phyloP scores from a whole-genome alignment of 2,113 vertebrate genomes.

The Nematolebias whitei region DNA sequence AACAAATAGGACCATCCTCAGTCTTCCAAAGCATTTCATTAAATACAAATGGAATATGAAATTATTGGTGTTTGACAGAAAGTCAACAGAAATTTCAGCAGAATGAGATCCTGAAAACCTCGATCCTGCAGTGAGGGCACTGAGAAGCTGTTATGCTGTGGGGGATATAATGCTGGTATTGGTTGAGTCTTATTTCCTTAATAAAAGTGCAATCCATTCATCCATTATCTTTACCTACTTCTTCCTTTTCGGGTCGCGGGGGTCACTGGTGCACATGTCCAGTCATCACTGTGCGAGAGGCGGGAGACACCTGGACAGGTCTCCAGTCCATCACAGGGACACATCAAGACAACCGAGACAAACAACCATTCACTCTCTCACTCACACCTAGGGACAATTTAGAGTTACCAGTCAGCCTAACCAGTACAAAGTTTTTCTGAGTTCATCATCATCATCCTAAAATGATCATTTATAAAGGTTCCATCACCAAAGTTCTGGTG shows the following conservation, averaged over 20 bases:
- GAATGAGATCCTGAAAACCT: not conserved
- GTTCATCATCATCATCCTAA: not conserved
- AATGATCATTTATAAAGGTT: not conserved
- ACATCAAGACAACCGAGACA: too few species aligned
- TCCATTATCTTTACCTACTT: too few species aligned
- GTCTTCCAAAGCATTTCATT: not conserved
- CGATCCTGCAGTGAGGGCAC: not conserved
- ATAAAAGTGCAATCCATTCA: too few species aligned
- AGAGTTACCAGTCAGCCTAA: too few species aligned
- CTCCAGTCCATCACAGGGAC: too few species aligned
- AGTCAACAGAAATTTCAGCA: slow-evolving; percentile 1
- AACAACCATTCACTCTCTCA: too few species aligned
- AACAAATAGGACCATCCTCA: not conserved
- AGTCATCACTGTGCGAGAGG: too few species aligned
- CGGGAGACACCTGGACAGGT: too few species aligned
- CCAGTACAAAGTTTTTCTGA: not conserved
- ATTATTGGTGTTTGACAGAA: not conserved
- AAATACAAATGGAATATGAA: not conserved
- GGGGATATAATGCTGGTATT: not conserved
- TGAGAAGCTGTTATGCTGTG: not conserved
- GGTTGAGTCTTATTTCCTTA: too few species aligned
- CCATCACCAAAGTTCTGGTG: not conserved
- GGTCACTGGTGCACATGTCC: too few species aligned
- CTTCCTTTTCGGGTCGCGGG: too few species aligned
- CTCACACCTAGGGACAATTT: too few species aligned